A percentile compares a stretch with the other conserved stretches of the same genome.
Conservation (phyloP, 2,113 vertebrate species). For the Anarhynchus alexandrinus region DNA sequence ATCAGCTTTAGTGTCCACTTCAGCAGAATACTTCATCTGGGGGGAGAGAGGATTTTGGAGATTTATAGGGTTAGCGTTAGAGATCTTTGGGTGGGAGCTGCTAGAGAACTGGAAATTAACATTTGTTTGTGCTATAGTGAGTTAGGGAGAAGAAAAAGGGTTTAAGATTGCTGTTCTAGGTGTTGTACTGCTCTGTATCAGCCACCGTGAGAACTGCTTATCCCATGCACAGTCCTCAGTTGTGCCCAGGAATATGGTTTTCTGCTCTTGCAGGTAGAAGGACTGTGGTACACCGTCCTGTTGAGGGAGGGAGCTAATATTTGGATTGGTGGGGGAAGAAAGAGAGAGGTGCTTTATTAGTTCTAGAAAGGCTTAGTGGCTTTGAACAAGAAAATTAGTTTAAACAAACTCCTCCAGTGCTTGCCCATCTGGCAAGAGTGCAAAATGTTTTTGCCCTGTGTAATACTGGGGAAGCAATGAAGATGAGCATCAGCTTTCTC, state of each 20-base stretch:
- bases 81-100: background rate
- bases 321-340: background rate
- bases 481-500: background rate
- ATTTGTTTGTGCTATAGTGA: background rate
- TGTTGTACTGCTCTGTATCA: background rate
- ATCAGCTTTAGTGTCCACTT: background rate
- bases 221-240: background rate
- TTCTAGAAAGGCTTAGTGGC: background rate
- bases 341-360: background rate
- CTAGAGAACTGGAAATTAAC: background rate
- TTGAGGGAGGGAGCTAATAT: background rate
- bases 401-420: background rate
- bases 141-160: background rate
- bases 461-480: background rate
- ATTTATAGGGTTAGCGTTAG: background rate
- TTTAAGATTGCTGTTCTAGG: background rate
- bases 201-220: background rate
- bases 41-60: background rate
- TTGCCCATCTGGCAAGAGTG: rapidly evolving
- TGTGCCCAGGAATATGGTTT: background rate
- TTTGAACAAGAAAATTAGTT: background rate
- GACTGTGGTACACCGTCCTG: background rate
- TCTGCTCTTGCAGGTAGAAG: background rate
- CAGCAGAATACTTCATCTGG: background rate
- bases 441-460: background rate